Evolutionary conservation across 1,140 invertebrate genomes (phyloP), one percentile per base, ranked within the genome.

Genomic region (Panulirus ornatus): DNA sequence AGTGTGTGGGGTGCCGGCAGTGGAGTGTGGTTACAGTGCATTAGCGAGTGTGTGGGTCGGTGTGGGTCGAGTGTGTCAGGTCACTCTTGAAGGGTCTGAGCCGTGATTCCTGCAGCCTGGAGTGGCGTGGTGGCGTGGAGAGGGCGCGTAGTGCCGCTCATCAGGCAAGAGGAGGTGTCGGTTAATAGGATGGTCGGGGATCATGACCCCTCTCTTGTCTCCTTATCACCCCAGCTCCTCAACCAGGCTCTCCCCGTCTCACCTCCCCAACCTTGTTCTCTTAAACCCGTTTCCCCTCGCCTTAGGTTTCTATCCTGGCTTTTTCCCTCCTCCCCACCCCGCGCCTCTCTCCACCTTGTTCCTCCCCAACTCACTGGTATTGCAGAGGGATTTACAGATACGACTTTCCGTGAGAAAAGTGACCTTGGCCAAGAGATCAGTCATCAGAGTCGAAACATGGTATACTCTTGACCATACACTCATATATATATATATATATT

Each of bases 61-160:
- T 84, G 83, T 51, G 83, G 9, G 51, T 1, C 16, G 54, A 54
- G 30, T 40, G 84, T 30, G 84, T 76, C 54, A 86, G 85, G 85
- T 88, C 85, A 88, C 85, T 79, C 75, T 88, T 54, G 75, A 88
- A n/a, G 40, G 38, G 85, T 58, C 75, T 88, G 54, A 79, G 54
- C 85, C 38, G 16, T 36, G 54, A 42, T 75, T 87, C 73, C 44
- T 9, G 84, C 22, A 14, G 66, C 38, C 22, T 84, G 63, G 44
- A 85, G 83, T 73, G 75, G 19, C 51, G 76, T 47, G 42, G 42
- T 8, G 71, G 70, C 40, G 71, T 5, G 38, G 34, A 34, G 76
- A 51, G 54, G 85, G 11, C 40, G 42, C 30, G 34, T 9, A 81
- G 85, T 78, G 75, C 34, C 75, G 54, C 27, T 88, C 27, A 87